These are phyloP conservation scores for Sander vitreus DNA, from an alignment of 2,113 vertebrate genomes.

Conservation along the genomic window DNA sequence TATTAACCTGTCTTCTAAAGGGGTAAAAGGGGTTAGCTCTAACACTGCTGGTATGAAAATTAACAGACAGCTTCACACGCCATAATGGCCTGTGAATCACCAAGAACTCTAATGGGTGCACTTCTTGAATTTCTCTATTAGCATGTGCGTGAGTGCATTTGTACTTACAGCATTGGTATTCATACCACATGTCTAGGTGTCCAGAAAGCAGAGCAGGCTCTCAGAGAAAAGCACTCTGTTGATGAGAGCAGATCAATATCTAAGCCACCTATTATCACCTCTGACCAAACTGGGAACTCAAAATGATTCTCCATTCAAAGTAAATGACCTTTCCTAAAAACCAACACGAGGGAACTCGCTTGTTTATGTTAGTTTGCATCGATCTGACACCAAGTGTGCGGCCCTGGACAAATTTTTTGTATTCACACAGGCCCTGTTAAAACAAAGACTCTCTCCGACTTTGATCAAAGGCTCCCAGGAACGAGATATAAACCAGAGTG, in stretches of 20 bases:
- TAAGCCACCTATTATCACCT: conserved; percentile 71
- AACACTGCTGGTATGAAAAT: conserved; percentile 12
- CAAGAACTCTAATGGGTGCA: conserved; percentile 33
- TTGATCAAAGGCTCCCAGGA: conserved; percentile 43
- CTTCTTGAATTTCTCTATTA: conserved; percentile 55
- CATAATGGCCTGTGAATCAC: conserved; percentile 21
- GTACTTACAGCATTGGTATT: conserved; percentile 61
- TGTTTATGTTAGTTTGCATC: conserved; percentile 64
- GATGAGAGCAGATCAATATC: conserved; percentile 78
- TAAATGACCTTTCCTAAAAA: conserved; percentile 74
- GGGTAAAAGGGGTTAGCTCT: not conserved
- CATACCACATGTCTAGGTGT: conserved; percentile 52
- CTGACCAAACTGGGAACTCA: conserved; percentile 59
- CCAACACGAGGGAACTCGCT: conserved; percentile 48
- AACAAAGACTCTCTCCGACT: conserved; percentile 46
- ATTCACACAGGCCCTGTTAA: conserved; percentile 50
- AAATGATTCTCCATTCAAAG: conserved; percentile 67
- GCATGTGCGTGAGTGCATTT: conserved; percentile 41
- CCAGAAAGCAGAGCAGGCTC: conserved; percentile 52
- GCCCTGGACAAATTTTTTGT: conserved; percentile 54
- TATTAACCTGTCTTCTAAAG: conserved; percentile 19
- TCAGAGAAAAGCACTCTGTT: conserved; percentile 68
- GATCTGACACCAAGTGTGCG: conserved; percentile 63
- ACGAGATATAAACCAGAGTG: conserved; percentile 35
- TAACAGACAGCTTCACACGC: not conserved